These are phyloP conservation scores for Stramonita haemastoma DNA, from an alignment of 2,888 invertebrate species.

Conservation along the genomic window DNA sequence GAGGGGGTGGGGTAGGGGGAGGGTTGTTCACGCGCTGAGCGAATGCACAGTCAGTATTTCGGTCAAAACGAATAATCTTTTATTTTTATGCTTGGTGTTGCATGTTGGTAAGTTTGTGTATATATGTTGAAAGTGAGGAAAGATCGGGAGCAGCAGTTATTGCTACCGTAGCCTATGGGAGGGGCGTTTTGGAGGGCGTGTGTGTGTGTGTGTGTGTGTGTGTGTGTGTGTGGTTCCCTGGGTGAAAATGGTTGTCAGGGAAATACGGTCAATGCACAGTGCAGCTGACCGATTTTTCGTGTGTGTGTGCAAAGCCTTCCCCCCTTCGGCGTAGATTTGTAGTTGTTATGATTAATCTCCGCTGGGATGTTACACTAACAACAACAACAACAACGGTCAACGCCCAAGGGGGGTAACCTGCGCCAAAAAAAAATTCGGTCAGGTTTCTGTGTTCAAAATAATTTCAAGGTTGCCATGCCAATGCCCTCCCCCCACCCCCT, in stretches of 20 bases:
- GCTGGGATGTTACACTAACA: too few species aligned
- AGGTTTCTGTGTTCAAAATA: background rate
- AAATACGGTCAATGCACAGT: conserved; percentile 33
- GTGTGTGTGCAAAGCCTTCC: too few species aligned
- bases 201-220: background rate
- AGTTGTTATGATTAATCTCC: too few species aligned
- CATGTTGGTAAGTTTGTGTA: too few species aligned
- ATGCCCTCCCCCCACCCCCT: too few species aligned
- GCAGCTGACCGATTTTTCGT: too few species aligned
- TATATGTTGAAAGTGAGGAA: too few species aligned
- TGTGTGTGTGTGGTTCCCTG: background rate
- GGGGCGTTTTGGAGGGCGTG: background rate
- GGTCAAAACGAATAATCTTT: background rate
- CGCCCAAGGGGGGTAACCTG: conserved; percentile 31
- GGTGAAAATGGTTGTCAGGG: background rate
- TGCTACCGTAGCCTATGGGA: too few species aligned
- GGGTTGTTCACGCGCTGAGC: conserved; percentile 45
- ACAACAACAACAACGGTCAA: too few species aligned
- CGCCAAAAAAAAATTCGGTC: conserved; percentile 27
- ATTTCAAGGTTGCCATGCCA: background rate
- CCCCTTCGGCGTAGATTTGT: too few species aligned
- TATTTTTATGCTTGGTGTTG: too few species aligned
- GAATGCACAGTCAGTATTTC: conserved; percentile 40
- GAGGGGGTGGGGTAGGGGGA: background rate
- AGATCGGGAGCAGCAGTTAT: too few species aligned